Percentiles rank a stretch among this genome's conserved stretches.
Evolutionary conservation across 2,888 invertebrate genomes (phyloP).

Genomic region (Drosophila kambysellisi): DNA sequence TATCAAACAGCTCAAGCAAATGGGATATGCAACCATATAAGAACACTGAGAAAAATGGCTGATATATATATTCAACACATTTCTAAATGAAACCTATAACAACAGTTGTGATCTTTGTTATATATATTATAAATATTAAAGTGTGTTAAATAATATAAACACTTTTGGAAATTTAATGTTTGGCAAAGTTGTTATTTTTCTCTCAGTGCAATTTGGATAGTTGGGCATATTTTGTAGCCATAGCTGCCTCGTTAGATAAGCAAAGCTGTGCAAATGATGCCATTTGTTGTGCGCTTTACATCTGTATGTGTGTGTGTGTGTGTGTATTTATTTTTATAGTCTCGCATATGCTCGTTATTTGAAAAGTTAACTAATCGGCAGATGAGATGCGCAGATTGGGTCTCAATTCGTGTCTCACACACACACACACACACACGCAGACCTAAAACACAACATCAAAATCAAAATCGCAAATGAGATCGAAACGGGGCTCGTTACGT

Average conservation of each 20-base stretch:
- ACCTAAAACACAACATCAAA: slow-evolving; percentile 37
- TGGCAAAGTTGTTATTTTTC: not conserved
- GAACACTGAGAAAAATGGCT: not conserved
- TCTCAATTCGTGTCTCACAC: slow-evolving; percentile 33
- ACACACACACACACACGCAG: slow-evolving; percentile 14
- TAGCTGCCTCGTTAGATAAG: slow-evolving; percentile 57
- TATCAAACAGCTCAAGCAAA: slow-evolving; percentile 30
- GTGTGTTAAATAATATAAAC: no score
- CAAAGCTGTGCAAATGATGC: slow-evolving; percentile 52
- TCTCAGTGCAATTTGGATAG: slow-evolving; percentile 11
- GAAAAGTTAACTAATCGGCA: slow-evolving; percentile 56
- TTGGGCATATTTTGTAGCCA: slow-evolving; percentile 32
- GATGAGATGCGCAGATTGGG: slow-evolving; percentile 52
- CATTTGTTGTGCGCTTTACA: slow-evolving; percentile 29
- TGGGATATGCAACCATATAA: slow-evolving; percentile 23
- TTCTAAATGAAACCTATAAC: not conserved
- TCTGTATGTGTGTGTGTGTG: not conserved
- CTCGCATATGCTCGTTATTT: slow-evolving; percentile 54
- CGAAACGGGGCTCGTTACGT: slow-evolving; percentile 40
- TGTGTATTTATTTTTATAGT: slow-evolving; percentile 35
- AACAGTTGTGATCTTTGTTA: not conserved
- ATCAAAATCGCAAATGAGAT: slow-evolving; percentile 60
- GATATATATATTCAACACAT: not conserved
- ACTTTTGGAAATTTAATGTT: not conserved
- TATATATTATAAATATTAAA: not conserved